These are phyloP conservation scores for Aphelinus certus DNA, from an alignment of 1,140 invertebrate species.

Conservation along the genomic window DNA sequence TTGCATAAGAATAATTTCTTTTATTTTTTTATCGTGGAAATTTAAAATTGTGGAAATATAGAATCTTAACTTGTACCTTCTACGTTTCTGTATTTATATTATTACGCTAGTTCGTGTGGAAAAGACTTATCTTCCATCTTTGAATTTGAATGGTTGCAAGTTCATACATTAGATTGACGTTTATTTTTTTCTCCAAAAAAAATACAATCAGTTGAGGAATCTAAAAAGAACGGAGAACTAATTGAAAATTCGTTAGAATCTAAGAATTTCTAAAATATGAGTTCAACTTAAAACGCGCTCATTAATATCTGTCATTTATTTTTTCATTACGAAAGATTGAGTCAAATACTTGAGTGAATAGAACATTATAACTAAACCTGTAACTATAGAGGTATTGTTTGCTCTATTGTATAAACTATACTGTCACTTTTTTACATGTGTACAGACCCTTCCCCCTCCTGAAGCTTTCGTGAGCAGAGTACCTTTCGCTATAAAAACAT, in stretches of 20 bases:
- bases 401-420: conserved; percentile 39
- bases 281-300: conserved; percentile 29
- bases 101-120: no score
- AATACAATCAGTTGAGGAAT: neutral
- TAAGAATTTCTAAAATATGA: conserved; percentile 5
- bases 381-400: conserved; percentile 46
- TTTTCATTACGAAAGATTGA: conserved; percentile 30
- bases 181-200: neutral
- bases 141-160: no score
- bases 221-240: neutral
- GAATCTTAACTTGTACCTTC: no score
- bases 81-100: no score
- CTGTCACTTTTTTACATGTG: conserved; percentile 39
- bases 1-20: no score
- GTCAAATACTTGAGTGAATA: conserved; percentile 36
- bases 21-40: no score
- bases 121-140: no score
- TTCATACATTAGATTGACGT: no score
- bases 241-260: neutral
- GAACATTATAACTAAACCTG: conserved; percentile 38
- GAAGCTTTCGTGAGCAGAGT: neutral
- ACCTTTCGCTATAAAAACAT: conserved; percentile 23
- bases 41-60: no score
- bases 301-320: neutral
- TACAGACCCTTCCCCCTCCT: conserved; percentile 25